Conservation (phyloP, 2,888 invertebrate genomes). For the Phania funesta region DNA sequence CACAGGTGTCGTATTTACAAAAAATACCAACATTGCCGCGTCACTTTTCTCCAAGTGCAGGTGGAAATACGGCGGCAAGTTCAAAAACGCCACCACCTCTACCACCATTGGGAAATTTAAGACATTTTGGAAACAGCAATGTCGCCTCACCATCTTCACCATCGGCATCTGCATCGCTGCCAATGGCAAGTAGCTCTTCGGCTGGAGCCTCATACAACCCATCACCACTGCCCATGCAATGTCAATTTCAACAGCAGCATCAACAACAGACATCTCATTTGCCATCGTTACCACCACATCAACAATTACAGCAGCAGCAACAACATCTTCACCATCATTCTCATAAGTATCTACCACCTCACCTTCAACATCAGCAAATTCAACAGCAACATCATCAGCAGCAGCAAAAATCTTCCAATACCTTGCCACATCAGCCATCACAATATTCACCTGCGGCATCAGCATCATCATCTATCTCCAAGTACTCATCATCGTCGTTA, state of each 20-base stretch:
- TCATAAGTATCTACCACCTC: slow-evolving; percentile 70
- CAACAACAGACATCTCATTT: slow-evolving; percentile 62
- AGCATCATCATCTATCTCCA: slow-evolving; percentile 73
- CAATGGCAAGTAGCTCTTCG: slow-evolving; percentile 77
- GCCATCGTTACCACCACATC: slow-evolving; percentile 64
- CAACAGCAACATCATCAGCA: slow-evolving; percentile 67
- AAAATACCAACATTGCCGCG: slow-evolving; percentile 79
- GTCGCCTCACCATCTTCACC: slow-evolving; percentile 52
- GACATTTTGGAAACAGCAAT: slow-evolving; percentile 61
- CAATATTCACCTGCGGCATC: slow-evolving; percentile 76
- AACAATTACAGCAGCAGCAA: slow-evolving; percentile 48
- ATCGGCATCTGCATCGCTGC: slow-evolving; percentile 42
- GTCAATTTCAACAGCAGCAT: slow-evolving; percentile 72
- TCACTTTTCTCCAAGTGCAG: slow-evolving; percentile 76
- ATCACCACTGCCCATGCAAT: slow-evolving; percentile 78
- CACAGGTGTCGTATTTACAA: slow-evolving; percentile 79
- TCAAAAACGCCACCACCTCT: slow-evolving; percentile 59
- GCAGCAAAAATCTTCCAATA: slow-evolving; percentile 53
- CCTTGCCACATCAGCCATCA: slow-evolving; percentile 64
- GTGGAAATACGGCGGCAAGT: slow-evolving; percentile 58
- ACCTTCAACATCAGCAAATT: slow-evolving; percentile 54
- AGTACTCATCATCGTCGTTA: slow-evolving; percentile 74
- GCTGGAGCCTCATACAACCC: slow-evolving; percentile 76
- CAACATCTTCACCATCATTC: slow-evolving; percentile 70
- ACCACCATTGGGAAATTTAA: slow-evolving; percentile 59